Conservation (phyloP, 2,113 vertebrate species). For the Procavia capensis region DNA sequence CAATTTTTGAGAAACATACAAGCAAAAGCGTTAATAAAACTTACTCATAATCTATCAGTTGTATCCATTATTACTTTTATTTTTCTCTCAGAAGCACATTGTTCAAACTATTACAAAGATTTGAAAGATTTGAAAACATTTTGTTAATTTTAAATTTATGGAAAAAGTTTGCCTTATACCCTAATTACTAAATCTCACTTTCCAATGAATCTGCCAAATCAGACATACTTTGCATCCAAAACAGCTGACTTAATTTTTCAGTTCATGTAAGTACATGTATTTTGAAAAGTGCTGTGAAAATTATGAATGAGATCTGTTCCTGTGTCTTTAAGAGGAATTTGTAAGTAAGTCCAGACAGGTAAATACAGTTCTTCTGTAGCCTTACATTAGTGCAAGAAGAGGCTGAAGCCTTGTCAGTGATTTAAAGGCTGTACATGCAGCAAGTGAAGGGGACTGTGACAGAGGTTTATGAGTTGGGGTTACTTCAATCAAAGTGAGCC, state of each 20-base stretch:
- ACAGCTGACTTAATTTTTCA: conserved; percentile 29
- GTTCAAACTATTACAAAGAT: conserved; percentile 5
- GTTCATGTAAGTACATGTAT: not conserved
- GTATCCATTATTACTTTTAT: not conserved
- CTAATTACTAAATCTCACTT: not conserved
- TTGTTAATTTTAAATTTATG: conserved; percentile 21
- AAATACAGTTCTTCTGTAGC: too few relatives aligned
- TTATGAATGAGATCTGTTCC: not conserved
- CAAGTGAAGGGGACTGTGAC: too few relatives aligned
- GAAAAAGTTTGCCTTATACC: not conserved
- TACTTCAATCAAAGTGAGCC: too few relatives aligned
- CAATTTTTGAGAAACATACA: not conserved
- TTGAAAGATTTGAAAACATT: not conserved
- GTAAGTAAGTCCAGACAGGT: too few relatives aligned
- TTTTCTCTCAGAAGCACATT: not conserved
- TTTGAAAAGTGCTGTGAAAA: conserved; percentile 14
- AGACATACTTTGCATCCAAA: not conserved
- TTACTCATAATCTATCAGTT: not conserved
- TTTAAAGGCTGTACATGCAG: too few relatives aligned
- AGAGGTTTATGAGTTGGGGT: too few relatives aligned
- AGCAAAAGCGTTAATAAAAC: not conserved
- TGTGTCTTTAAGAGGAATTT: too few relatives aligned
- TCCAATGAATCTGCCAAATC: not conserved
- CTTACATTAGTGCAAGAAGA: too few relatives aligned
- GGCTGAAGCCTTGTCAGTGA: too few relatives aligned